phyloP scores from a whole-genome alignment of 2,113 vertebrate genomes.

The Xiphorhynchus elegans region DNA sequence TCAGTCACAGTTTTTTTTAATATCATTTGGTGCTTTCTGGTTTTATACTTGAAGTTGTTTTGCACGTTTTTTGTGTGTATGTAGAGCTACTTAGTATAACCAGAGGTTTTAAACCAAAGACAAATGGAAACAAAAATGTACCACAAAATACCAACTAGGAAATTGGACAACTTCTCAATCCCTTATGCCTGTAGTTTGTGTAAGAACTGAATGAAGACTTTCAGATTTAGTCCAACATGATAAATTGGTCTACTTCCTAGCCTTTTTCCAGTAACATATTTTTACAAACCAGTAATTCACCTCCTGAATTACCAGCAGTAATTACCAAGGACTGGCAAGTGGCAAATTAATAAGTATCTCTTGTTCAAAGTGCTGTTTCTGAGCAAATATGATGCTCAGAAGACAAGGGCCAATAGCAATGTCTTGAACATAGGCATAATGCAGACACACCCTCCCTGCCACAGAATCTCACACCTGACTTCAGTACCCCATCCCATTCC shows the following conservation, averaged over 20 bases:
- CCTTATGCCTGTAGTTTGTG: background rate
- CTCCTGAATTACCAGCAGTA: background rate
- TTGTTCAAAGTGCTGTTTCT: background rate
- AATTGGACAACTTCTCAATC: background rate
- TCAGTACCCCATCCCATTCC: background rate
- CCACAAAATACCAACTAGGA: background rate
- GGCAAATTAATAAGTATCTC: background rate
- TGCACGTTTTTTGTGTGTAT: rapidly evolving
- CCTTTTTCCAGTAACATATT: background rate
- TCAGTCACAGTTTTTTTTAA: background rate
- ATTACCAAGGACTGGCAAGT: background rate
- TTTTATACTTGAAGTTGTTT: background rate
- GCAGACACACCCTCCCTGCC: background rate
- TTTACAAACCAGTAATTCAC: background rate
- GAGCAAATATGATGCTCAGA: background rate
- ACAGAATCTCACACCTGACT: slow-evolving; percentile 1
- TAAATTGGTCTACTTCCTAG: background rate
- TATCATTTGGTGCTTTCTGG: background rate
- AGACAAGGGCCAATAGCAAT: background rate
- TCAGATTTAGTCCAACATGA: background rate
- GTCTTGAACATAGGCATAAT: background rate
- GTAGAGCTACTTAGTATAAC: background rate
- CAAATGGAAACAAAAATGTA: background rate
- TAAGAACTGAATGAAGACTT: background rate
- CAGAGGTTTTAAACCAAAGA: background rate